Percentiles rank a stretch among this genome's conserved stretches.
Evolutionary conservation across 1,140 invertebrate species (phyloP).

Genomic region (Andrena cerasifolii): DNA sequence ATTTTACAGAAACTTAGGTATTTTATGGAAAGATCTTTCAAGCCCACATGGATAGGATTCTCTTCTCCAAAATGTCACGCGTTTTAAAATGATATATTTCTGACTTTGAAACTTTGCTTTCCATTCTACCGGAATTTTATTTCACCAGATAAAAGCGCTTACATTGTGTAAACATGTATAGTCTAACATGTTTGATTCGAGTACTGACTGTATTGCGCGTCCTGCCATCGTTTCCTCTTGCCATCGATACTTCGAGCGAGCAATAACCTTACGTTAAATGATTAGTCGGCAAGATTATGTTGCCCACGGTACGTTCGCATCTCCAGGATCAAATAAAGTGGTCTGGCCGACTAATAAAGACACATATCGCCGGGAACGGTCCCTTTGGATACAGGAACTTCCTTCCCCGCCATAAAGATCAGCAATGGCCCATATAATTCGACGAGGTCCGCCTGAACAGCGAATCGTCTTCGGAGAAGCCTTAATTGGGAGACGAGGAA

Average conservation of each 20-base stretch:
- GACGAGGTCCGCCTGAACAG: constrained; percentile 21
- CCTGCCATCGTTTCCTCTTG: neutral
- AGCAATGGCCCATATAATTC: constrained; percentile 69
- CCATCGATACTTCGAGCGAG: neutral
- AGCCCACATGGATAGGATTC: no score
- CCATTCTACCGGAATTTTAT: neutral
- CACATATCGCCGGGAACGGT: constrained; percentile 49
- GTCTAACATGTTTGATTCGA: neutral
- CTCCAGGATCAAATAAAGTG: constrained; percentile 48
- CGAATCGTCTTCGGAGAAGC: constrained; percentile 49
- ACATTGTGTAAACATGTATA: neutral
- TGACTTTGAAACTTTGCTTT: no score
- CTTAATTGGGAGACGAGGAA: constrained; percentile 66
- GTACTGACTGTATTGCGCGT: neutral
- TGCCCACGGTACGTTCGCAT: neutral
- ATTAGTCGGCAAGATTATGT: constrained; percentile 20
- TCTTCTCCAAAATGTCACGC: no score
- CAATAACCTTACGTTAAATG: constrained; percentile 29
- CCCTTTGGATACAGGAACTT: constrained; percentile 33
- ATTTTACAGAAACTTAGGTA: no score
- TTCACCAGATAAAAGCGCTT: neutral
- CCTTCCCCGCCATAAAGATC: constrained; percentile 63
- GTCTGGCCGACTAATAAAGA: constrained; percentile 60
- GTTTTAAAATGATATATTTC: no score
- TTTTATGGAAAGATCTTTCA: no score